Evolutionary conservation across 2,797 vertebrate genomes (phyloP), one percentile per base, ranked within the genome.

Genomic region (Rallus crepitans): DNA sequence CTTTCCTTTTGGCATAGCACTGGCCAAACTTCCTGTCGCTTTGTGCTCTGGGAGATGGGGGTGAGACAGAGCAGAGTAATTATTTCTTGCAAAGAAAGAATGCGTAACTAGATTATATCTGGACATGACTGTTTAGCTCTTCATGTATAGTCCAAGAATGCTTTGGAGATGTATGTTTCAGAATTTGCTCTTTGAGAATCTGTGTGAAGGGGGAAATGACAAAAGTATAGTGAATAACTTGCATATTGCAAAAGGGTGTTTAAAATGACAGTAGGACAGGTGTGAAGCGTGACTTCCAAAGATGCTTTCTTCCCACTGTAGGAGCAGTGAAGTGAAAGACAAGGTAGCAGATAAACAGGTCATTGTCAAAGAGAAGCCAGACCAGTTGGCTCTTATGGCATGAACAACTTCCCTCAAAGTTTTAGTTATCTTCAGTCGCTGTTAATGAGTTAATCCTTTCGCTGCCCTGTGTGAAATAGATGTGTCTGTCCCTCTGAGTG

Each of bases 81-180:
- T 79, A 52, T 20, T 93, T 47, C 65, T 91, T 91, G 61, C 40
- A 72, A 65, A 83, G 86, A 78, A 95, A 68, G 82, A 88, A 86
- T 94, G 69, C 21, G 2, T 83, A 57, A 55, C 63, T 65, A 83
- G 80, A 81, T 88, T 30, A 2, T 78, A 88, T 90, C 82, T 91
- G 48, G 12, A 86, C 81, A 40, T 70, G 7, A 55, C 82, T 61
- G 19, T 20, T 94, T 23, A 90, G n/a, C 56, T 94, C 72, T 77
- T 96, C 39, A 6, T 57, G 76, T 86, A 5, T 45, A 48, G 65
- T 83, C 72, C 66, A 83, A 72, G 17, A 91, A 81, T 31, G 24
- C 39, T 88, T 77, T 81, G 37, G 77, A 69, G 70, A 65, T 94
- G 27, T 52, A 33, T 2, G 14, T 42, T 93, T 69, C 76, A 70